Evolutionary conservation across 2,888 invertebrate genomes (phyloP), one percentile per base, ranked within the genome.

Genomic region (Dolichopus griseipennis): DNA sequence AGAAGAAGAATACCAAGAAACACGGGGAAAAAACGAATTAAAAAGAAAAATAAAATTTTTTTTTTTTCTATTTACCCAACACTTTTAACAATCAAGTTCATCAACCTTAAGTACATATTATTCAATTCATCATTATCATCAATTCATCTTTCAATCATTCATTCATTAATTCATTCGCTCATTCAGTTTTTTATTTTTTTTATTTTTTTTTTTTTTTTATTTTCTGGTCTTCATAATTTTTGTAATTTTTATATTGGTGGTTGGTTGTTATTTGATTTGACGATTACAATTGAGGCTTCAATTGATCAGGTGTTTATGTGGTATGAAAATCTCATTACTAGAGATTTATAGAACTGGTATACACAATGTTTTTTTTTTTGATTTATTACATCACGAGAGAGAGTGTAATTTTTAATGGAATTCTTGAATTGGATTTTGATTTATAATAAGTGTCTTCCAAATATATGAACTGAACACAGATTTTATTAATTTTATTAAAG

Each of bases 61-160:
- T 12, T 52, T 52, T 18, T 18, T 52, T 52, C 15, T 52, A 52
- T 52, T 52, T 52, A 52, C 52, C 52, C 52, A 52, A 52, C 52
- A 52, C 52, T 52, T 6, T 52, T 18, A 1, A 52, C 52, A 52
- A 52, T 52, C 52, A n/a, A 52, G 52, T 52, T 52, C 52, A 52
- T 52, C n/a, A 52, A 52, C 52, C 52, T 52, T 18, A 52, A 52
- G 52, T 52, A 52, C 52, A 52, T n/a, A 7, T n/a, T n/a, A 43
- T 52, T 18, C 52, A 52, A 52, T 52, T 52, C 52, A 52, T 52
- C 52, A 52, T 52, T 18, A 52, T 52, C 52, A 52, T 52, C 52
- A 52, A 41, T 52, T 52, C 52, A 52, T 52, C 15, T 9, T 52
- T 52, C 52, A 52, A 18, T 18, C 52, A 52, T 52, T 6, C 18